phyloP scores from a whole-genome alignment of 2,113 vertebrate species.

The Nothobranchius furzeri region DNA sequence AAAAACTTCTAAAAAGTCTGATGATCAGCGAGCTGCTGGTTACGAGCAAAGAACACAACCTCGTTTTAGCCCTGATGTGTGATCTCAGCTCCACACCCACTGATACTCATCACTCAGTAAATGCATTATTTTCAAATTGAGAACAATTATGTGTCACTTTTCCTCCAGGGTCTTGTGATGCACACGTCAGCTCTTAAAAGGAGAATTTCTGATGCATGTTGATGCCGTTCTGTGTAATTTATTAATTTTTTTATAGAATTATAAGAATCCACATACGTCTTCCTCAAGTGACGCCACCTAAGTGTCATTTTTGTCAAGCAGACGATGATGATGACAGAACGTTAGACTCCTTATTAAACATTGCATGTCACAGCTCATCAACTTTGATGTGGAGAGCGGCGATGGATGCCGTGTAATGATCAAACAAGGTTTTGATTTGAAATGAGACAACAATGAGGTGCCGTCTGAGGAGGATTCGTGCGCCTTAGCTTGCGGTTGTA shows the following conservation, averaged over 20 bases:
- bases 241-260: constrained; percentile 42
- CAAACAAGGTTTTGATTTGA: constrained; percentile 67
- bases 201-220: constrained; percentile 46
- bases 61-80: constrained; percentile 11
- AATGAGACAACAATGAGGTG: constrained; percentile 63
- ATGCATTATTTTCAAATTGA: constrained; percentile 40
- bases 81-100: constrained; percentile 13
- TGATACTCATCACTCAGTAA: constrained; percentile 15
- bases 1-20: constrained; percentile 35
- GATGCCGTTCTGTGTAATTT: constrained; percentile 61
- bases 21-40: constrained; percentile 29
- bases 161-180: constrained; percentile 46
- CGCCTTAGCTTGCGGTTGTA: constrained; percentile 62
- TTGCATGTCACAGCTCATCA: constrained; percentile 66
- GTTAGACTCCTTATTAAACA: constrained; percentile 62
- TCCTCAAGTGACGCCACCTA: constrained; percentile 64
- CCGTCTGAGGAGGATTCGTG: constrained; percentile 62
- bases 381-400: constrained; percentile 59
- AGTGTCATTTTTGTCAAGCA: constrained; percentile 70
- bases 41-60: constrained; percentile 3
- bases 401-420: constrained; percentile 60
- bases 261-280: constrained; percentile 53
- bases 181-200: constrained; percentile 58
- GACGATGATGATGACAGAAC: constrained; percentile 63
- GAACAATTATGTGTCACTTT: constrained; percentile 43